Percentiles rank a stretch among this genome's conserved stretches.
Conservation (phyloP, 1,140 invertebrate species). For the Lerema accius region DNA sequence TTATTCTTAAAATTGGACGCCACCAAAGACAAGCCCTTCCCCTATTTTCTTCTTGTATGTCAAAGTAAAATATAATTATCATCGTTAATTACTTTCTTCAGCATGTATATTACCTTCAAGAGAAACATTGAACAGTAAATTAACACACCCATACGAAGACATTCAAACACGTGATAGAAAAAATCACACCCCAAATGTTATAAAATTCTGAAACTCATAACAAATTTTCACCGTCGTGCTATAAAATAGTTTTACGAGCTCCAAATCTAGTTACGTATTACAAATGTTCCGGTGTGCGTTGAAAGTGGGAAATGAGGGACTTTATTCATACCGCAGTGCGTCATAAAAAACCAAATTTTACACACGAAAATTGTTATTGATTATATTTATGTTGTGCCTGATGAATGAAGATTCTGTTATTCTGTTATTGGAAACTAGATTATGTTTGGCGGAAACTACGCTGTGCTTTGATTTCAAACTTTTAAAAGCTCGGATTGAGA, state of each 20-base stretch:
- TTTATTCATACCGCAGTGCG: conserved; percentile 35
- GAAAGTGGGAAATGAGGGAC: conserved; percentile 30
- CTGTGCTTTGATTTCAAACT: neutral
- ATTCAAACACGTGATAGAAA: conserved; percentile 11
- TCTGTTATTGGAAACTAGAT: no score
- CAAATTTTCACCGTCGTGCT: conserved; percentile 30
- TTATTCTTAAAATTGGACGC: no score
- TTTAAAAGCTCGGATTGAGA: no score
- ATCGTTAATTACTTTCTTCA: no score
- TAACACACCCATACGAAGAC: no score
- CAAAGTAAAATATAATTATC: no score
- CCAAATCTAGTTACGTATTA: conserved; percentile 36
- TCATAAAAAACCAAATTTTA: conserved; percentile 28
- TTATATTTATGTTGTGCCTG: neutral
- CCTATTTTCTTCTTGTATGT: no score
- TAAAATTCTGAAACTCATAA: conserved; percentile 24
- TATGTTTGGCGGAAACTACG: no score
- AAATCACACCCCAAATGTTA: conserved; percentile 16
- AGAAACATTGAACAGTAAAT: no score
- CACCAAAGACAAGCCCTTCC: no score
- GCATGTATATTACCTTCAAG: no score
- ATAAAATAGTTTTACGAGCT: conserved; percentile 36
- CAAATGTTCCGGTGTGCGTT: conserved; percentile 30
- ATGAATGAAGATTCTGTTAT: neutral
- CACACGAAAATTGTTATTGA: neutral